A percentile compares a stretch with the other conserved stretches of the same genome.
Evolutionary conservation across 2,113 vertebrate genomes (phyloP).

Genomic region (Plecotus auritus): DNA sequence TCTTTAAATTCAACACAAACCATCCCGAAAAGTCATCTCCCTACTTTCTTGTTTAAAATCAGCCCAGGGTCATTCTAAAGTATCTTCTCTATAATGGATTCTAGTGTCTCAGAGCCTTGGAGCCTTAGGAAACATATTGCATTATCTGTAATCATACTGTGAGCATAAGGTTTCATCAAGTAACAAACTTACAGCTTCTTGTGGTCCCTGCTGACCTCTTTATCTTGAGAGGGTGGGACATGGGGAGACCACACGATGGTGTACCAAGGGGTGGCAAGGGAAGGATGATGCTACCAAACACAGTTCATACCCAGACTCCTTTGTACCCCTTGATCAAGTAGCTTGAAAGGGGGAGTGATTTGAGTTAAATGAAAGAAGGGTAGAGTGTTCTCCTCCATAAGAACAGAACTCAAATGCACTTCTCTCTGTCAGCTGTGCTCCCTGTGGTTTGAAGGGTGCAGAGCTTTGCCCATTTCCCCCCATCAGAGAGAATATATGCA

Average conservation of each 20-base stretch:
- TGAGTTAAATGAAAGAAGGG: not conserved
- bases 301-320: not conserved
- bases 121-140: not conserved
- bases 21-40: not conserved
- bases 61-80: not conserved
- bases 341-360: not conserved
- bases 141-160: not conserved
- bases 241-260: not conserved
- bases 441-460: not conserved
- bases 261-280: not conserved
- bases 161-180: not conserved
- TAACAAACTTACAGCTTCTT: not conserved
- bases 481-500: too few relatives aligned
- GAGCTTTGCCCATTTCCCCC: not conserved
- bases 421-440: not conserved
- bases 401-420: not conserved
- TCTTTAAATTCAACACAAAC: not conserved
- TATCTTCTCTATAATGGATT: not conserved
- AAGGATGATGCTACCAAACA: not conserved
- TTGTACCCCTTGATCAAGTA: not conserved
- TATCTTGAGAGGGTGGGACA: not conserved
- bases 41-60: not conserved
- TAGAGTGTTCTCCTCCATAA: not conserved
- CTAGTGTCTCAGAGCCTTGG: not conserved
- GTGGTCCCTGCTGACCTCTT: not conserved